Conservation (phyloP, 2,113 vertebrate genomes). For the Aegithalos caudatus region DNA sequence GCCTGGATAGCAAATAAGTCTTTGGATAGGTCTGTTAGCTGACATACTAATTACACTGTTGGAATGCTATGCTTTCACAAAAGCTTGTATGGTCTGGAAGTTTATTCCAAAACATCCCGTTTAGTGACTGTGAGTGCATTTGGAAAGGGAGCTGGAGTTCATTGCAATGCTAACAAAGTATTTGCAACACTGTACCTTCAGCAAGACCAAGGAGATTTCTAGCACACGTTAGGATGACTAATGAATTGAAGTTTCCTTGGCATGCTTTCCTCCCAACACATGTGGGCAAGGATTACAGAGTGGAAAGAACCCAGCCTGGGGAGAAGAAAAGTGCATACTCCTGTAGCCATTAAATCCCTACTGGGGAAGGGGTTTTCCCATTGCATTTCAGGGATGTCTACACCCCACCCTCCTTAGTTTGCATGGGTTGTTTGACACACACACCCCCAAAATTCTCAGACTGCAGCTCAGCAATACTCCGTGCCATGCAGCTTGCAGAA, state of each 20-base stretch:
- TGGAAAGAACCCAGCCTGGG: background rate
- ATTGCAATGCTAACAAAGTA: background rate
- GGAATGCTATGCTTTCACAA: background rate
- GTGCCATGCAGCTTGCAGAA: background rate
- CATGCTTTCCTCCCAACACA: background rate
- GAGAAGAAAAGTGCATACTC: background rate
- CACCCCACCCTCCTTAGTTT: rapidly evolving
- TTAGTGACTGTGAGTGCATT: background rate
- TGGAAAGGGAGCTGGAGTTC: background rate
- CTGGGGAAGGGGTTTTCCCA: background rate
- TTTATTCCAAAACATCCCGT: background rate
- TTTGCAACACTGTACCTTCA: background rate
- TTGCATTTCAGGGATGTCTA: background rate
- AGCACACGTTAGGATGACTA: background rate
- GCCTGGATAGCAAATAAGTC: background rate
- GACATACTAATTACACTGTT: background rate
- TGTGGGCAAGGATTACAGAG: background rate
- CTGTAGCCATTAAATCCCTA: background rate
- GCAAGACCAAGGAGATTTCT: background rate
- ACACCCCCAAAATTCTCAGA: background rate
- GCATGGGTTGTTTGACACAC: background rate
- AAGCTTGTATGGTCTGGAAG: background rate
- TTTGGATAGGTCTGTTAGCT: background rate
- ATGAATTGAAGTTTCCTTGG: background rate
- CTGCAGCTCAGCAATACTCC: background rate